Conservation (phyloP, 1,140 invertebrate species). For the Orchestia grillus region DNA sequence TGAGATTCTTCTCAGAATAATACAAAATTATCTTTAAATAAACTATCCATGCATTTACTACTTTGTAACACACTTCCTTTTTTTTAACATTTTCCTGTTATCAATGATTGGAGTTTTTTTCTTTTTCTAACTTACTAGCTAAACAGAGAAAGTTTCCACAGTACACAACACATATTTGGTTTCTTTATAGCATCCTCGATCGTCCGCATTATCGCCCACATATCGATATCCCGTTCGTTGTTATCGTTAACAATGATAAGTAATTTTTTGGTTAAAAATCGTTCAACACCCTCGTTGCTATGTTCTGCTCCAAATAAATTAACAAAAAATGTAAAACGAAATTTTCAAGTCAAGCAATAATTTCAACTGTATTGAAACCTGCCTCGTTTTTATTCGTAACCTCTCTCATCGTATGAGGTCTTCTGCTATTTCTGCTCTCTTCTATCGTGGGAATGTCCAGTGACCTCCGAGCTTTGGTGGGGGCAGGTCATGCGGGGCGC, state of each 20-base stretch:
- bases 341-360: not conserved
- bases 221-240: not conserved
- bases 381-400: not conserved
- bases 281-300: not conserved
- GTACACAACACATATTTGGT: conserved; percentile 21
- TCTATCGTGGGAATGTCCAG: not conserved
- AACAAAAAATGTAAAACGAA: not conserved
- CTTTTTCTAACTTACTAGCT: conserved; percentile 21
- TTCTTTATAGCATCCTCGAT: not conserved
- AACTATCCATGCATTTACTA: conserved; percentile 16
- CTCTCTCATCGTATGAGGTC: not conserved
- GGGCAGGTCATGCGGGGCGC: not conserved
- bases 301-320: not conserved
- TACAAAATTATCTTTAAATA: not conserved
- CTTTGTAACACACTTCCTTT: not conserved
- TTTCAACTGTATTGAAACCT: not conserved
- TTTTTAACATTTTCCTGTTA: conserved; percentile 46
- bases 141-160: not conserved
- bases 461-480: not conserved
- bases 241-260: too few species aligned
- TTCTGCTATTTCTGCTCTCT: not conserved
- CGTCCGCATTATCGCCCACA: not conserved
- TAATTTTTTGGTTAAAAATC: not conserved
- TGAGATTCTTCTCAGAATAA: too few species aligned
- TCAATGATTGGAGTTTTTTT: not conserved